Conservation (phyloP, 2,797 vertebrate genomes). For the Picus viridis region DNA sequence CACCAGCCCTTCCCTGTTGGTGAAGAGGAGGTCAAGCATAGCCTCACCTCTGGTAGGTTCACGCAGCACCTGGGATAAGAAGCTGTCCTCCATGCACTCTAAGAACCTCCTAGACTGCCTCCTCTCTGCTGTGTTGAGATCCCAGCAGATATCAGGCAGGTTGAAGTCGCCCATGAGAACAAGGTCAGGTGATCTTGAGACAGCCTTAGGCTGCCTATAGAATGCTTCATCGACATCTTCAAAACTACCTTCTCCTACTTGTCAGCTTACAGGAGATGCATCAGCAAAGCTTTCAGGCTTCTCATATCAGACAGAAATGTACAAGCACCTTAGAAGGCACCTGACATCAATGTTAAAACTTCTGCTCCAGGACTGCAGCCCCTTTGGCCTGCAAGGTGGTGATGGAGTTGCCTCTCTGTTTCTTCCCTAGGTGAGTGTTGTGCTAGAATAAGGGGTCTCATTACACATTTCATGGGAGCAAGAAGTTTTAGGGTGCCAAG, state of each 20-base stretch:
- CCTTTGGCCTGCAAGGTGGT: background rate
- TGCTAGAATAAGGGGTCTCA: background rate
- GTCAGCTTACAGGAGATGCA: background rate
- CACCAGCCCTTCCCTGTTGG: no score
- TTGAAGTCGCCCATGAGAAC: no score
- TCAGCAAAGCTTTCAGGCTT: background rate
- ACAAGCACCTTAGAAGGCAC: background rate
- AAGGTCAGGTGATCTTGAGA: no score
- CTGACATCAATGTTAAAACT: background rate
- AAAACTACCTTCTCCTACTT: background rate
- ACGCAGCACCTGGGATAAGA: no score
- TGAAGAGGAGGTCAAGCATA: no score
- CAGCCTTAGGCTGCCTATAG: no score
- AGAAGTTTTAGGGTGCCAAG: background rate
- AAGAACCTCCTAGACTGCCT: no score
- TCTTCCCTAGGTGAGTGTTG: background rate
- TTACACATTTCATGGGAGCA: background rate
- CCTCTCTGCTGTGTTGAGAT: no score
- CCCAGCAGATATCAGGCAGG: no score
- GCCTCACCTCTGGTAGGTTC: no score
- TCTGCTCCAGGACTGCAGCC: background rate
- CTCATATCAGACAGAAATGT: background rate
- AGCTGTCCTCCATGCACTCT: no score
- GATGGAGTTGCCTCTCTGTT: background rate
- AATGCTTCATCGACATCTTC: no score